Conservation (phyloP, 2,888 invertebrate genomes). For the Cheilosia impressa region DNA sequence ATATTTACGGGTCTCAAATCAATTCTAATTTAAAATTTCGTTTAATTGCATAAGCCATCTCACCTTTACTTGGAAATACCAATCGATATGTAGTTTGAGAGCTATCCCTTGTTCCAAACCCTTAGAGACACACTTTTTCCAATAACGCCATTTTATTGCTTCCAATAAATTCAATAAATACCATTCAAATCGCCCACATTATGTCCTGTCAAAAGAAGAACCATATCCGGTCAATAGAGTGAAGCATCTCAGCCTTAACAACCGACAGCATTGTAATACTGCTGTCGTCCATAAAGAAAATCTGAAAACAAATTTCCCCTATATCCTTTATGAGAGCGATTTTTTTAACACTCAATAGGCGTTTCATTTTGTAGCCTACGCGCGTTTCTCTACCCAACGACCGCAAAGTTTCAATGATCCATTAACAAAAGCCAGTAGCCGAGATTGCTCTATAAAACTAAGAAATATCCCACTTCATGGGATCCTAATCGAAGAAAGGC, state of each 20-base stretch:
- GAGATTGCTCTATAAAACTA: constrained; percentile 44
- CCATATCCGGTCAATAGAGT: no score
- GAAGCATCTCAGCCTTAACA: not conserved
- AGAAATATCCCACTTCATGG: constrained; percentile 8
- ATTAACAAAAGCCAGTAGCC: constrained; percentile 33
- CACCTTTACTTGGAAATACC: no score
- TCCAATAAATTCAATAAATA: no score
- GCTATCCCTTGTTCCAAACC: no score
- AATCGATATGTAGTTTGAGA: no score
- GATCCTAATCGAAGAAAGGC: constrained; percentile 34
- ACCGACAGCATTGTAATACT: not conserved
- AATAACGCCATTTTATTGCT: no score
- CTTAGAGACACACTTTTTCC: no score
- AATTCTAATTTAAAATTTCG: no score
- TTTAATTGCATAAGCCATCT: no score
- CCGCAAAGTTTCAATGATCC: constrained; percentile 42
- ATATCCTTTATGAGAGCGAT: constrained; percentile 1
- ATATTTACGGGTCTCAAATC: no score
- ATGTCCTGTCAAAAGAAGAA: no score
- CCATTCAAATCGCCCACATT: no score
- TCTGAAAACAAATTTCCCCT: constrained; percentile 16
- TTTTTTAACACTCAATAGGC: constrained; percentile 15
- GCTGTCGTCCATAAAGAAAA: constrained; percentile 28
- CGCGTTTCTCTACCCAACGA: constrained; percentile 11
- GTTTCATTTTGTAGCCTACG: constrained; percentile 2